Evolutionary conservation across 1,140 invertebrate species (phyloP), one percentile per base, ranked within the genome.

Genomic region (Drosophila lacteicornis): DNA sequence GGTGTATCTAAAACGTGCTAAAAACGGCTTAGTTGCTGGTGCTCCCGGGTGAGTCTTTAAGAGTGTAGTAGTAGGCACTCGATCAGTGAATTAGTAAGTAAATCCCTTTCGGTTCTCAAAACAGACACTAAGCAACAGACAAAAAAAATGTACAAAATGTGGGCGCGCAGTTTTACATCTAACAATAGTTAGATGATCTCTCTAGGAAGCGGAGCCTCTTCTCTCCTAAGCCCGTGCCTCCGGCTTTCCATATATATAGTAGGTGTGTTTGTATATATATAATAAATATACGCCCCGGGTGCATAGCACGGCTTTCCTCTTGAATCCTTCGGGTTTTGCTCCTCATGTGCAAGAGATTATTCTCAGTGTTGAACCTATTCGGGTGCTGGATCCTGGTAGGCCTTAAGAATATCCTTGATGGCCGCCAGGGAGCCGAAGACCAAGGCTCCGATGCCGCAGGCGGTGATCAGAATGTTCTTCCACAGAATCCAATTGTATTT

Each of bases 371-470:
- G 38, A 9, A 33, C 19, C 66, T 80, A 77, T 77, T 83, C 43
- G 9, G 68, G 43, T 50, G 68, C 62, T 5, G 73, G 12, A n/a
- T 22, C 36, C 17, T 33, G 51, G 9, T 94, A 94, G 22, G 93
- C 60, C 25, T 82, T 82, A 3, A 95, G 83, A 73, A 98, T 98
- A 38, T 96, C 95, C n/a, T 93, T 75, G 17, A 98, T 93, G 33
- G 97, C 96, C 15, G 94, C 95, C 82, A 95, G 95, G 33, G 97
- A 96, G 49, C 97, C 97, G 79, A 97, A 97, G 53, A 97, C 79
- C 50, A 98, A 94, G 1, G 97, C 96, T 49, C 96, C 93, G 0
- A 97, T 30, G 6, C 97, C 97, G 76, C 97, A 96, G 5, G 96
- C 81, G 11, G 94, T 90, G 25, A 98, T 95, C 9, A 96, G 61